Evolutionary conservation across 1,140 invertebrate genomes (phyloP).

Genomic region (Cheumatopsyche charites): DNA sequence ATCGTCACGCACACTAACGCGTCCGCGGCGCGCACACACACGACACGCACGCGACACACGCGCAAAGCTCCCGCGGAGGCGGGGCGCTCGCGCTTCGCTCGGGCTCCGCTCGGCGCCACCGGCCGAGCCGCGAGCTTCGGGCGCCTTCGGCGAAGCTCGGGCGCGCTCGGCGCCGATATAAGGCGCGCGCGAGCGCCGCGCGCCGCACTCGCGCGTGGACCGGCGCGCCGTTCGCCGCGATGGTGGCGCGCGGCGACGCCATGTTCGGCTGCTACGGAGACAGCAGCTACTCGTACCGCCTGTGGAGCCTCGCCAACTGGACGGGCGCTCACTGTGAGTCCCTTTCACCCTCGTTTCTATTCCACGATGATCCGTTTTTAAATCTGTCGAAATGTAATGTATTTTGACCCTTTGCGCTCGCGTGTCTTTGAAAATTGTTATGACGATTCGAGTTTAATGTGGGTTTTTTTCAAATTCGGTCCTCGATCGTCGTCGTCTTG

Average conservation of each 20-base stretch:
- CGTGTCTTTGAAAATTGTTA: not conserved
- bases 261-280: constrained; percentile 71
- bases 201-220: constrained; percentile 40
- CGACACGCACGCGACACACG: too few relatives aligned
- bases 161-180: constrained; percentile 52
- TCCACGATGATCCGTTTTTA: not conserved
- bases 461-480: too few relatives aligned
- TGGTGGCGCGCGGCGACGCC: constrained; percentile 69
- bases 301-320: constrained; percentile 75
- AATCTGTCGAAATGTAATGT: too few relatives aligned
- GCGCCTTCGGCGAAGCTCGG: constrained; percentile 53
- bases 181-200: constrained; percentile 45
- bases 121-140: constrained; percentile 50
- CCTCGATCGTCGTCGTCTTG: too few relatives aligned
- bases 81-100: constrained; percentile 47
- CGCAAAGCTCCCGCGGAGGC: constrained; percentile 29
- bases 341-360: not conserved
- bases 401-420: too few relatives aligned
- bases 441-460: too few relatives aligned
- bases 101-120: constrained; percentile 42
- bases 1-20: too few relatives aligned
- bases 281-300: constrained; percentile 72
- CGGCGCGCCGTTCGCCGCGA: constrained; percentile 54
- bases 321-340: constrained; percentile 72
- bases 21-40: too few relatives aligned